Evolutionary conservation across 2,888 invertebrate genomes (phyloP), one percentile per base, ranked within the genome.

Genomic region (Agapetus fuscipes): DNA sequence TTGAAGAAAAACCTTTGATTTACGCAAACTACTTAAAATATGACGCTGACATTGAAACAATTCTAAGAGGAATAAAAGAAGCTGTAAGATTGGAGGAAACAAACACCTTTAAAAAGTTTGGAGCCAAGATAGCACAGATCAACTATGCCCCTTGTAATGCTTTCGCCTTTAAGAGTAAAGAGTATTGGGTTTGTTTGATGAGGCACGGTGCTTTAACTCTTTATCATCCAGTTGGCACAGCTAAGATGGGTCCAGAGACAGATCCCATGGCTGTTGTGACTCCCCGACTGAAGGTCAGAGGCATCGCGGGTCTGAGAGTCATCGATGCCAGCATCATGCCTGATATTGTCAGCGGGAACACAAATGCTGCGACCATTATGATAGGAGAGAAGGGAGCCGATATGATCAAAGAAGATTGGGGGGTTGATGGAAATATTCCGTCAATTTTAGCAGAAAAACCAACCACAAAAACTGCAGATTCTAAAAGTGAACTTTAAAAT

Each of bases 331-430:
- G n/a, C n/a, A n/a, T n/a, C n/a, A n/a, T n/a, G n/a, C n/a, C n/a
- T n/a, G n/a, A n/a, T n/a, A n/a, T n/a, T n/a, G n/a, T n/a, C n/a
- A n/a, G n/a, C n/a, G n/a, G n/a, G n/a, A n/a, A n/a, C n/a, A n/a
- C n/a, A n/a, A n/a, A n/a, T n/a, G n/a, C n/a, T n/a, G 83, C 88
- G 1, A 74, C 78, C 0, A 80, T 89, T 11, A 89, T 89, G 88
- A 87, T 89, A 37, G 89, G 77, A 0, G 89, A 90, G 54, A 85
- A 85, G 51, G 83, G 74, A 0, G 74, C 83, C 1, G 86, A 88
- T 59, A 72, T 84, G 66, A 80, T 86, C 33, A 83, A 83, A 54
- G 72, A 80, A 53, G 43, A 43, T 13, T 43, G 43, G 43, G n/a
- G n/a, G n/a, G n/a, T n/a, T n/a, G n/a, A n/a, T n/a, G n/a, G n/a